Percentiles rank a stretch among this genome's conserved stretches.
Evolutionary conservation across 1,140 invertebrate genomes (phyloP).

Genomic region (Drosophila oshimai): DNA sequence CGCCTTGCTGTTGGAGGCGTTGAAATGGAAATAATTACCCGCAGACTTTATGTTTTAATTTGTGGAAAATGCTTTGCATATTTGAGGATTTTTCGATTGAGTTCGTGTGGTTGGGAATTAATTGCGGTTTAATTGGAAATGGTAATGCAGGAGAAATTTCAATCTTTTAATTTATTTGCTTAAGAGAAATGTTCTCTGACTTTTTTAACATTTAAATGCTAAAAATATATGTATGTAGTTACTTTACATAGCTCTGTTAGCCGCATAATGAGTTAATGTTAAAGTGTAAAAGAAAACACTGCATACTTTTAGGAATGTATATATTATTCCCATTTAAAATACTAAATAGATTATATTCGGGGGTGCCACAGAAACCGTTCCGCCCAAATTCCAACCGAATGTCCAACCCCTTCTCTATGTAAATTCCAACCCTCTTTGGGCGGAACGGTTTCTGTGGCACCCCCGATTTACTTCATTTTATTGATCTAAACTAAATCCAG

Average conservation of each 20-base stretch:
- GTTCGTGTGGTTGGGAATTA: neutral
- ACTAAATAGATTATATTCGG: no score
- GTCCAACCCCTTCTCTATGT: no score
- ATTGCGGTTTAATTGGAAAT: slow-evolving; percentile 13
- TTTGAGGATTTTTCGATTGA: slow-evolving; percentile 4
- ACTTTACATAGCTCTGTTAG: slow-evolving; percentile 6
- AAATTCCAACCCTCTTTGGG: no score
- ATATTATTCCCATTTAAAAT: no score
- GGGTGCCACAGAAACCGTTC: no score
- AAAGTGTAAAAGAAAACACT: neutral
- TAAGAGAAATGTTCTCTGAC: neutral
- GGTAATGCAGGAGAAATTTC: neutral
- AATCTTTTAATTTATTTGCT: neutral
- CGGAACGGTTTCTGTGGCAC: no score
- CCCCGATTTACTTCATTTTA: no score
- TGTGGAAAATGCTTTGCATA: slow-evolving; percentile 7
- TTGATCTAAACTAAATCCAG: no score
- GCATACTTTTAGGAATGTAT: slow-evolving; percentile 23
- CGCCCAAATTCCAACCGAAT: no score
- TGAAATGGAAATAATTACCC: slow-evolving; percentile 72
- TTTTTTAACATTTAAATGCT: neutral
- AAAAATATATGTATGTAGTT: neutral
- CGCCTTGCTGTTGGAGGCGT: slow-evolving; percentile 40
- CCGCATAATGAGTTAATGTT: slow-evolving; percentile 3
- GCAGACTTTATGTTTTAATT: slow-evolving; percentile 61